Conservation (phyloP, 2,797 vertebrate genomes). For the Cirrhinus molitorella region DNA sequence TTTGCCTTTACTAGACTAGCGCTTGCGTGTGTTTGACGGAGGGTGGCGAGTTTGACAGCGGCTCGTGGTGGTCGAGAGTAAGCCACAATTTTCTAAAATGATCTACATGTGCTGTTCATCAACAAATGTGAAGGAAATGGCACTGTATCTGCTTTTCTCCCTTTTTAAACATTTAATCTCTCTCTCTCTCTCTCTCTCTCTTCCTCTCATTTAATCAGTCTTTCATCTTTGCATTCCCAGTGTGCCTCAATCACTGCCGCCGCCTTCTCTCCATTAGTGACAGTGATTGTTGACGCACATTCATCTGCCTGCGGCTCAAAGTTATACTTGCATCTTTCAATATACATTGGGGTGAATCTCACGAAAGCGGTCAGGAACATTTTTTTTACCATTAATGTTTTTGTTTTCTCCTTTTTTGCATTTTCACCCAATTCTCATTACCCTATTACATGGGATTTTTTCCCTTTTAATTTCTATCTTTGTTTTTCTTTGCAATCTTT, state of each 20-base stretch:
- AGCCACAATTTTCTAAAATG: slow-evolving; percentile 55
- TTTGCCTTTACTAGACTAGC: slow-evolving; percentile 54
- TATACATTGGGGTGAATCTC: background rate
- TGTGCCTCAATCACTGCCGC: slow-evolving; percentile 6
- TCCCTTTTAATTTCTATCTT: too few relatives aligned
- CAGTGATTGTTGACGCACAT: slow-evolving; percentile 40
- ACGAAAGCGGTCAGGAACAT: background rate
- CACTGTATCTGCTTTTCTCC: slow-evolving; percentile 23
- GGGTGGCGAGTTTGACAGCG: slow-evolving; percentile 69
- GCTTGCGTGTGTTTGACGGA: slow-evolving; percentile 59
- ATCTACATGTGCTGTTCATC: slow-evolving; percentile 38
- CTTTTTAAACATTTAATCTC: slow-evolving; percentile 19
- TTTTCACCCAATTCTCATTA: background rate
- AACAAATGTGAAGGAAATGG: slow-evolving; percentile 12
- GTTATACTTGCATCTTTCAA: background rate
- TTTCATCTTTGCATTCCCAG: slow-evolving; percentile 30
- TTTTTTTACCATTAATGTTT: too few relatives aligned
- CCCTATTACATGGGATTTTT: background rate
- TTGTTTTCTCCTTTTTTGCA: too few relatives aligned
- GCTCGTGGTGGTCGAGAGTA: slow-evolving; percentile 56
- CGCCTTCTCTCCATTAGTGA: slow-evolving; percentile 21
- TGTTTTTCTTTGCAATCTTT: too few relatives aligned
- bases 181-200: slow-evolving; percentile 18
- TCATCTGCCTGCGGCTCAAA: too few relatives aligned
- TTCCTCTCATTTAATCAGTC: slow-evolving; percentile 17